phyloP scores from a whole-genome alignment of 2,888 invertebrate species.

The Catocala sponsa region DNA sequence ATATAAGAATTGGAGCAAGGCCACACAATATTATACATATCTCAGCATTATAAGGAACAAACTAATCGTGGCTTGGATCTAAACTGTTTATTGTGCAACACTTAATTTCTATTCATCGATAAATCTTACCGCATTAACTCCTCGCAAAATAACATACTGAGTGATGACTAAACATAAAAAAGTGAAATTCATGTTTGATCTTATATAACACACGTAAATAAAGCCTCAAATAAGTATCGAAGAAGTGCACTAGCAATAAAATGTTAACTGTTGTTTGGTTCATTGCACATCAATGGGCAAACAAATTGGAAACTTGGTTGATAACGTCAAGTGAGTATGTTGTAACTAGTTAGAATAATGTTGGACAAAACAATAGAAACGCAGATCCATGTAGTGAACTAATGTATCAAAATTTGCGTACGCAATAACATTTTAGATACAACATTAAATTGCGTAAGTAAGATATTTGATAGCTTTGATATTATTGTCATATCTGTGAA shows the following conservation, averaged over 20 bases:
- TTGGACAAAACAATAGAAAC: slow-evolving; percentile 8
- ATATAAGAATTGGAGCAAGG: too few relatives aligned
- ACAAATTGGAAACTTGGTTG: slow-evolving; percentile 57
- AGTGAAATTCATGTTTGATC: slow-evolving; percentile 72
- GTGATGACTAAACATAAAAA: slow-evolving; percentile 68
- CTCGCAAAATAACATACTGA: slow-evolving; percentile 55
- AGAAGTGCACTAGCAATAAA: slow-evolving; percentile 61
- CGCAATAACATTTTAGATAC: neutral
- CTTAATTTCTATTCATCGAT: neutral
- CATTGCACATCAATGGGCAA: slow-evolving; percentile 62
- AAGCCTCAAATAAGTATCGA: slow-evolving; percentile 55
- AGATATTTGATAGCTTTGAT: neutral
- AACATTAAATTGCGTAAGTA: neutral
- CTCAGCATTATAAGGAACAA: neutral
- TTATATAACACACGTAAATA: slow-evolving; percentile 63
- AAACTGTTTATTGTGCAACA: too few relatives aligned
- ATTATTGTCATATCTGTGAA: too few relatives aligned
- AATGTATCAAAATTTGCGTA: neutral
- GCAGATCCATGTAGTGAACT: neutral
- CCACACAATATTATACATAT: too few relatives aligned
- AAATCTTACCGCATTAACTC: slow-evolving; percentile 69
- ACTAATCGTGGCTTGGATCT: neutral
- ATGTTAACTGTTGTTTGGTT: slow-evolving; percentile 61
- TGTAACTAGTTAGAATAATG: slow-evolving; percentile 9
- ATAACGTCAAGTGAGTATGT: slow-evolving; percentile 11